Evolutionary conservation across 2,888 invertebrate species (phyloP), one percentile per base, ranked within the genome.

Genomic region (Alcis repandata): DNA sequence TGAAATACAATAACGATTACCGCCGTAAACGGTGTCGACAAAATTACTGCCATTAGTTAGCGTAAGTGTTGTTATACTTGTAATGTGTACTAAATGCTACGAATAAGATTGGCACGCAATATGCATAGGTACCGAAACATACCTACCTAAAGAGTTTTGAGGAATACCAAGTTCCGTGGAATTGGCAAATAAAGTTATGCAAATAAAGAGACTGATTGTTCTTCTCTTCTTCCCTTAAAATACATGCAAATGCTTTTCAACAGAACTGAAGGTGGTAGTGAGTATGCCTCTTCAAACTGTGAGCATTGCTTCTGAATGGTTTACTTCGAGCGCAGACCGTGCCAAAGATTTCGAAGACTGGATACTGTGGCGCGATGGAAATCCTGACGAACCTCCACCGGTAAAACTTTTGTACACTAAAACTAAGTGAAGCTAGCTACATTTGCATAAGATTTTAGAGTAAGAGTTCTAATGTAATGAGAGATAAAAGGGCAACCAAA

Each of bases 301-400:
- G 10, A 96, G 96, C 69, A 87, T 95, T 65, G 83, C 94, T 57
- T 97, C 97, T 62, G 94, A 94, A 22, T 98, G 98, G 97, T 98
- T 98, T 83, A 82, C 84, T 27, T 93, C 94, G 49, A 97, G 97
- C 53, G 90, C 94, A 1, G 85, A 91, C 1, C 83, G 84, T 13
- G 87, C 86, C n/a, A 85, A 90, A 17, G 95, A 95, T 0, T 97
- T 95, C 78, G 95, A 95, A 52, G 95, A 97, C 79, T 96, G 94
- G 80, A 95, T 97, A 73, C 85, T 98, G 9, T 98, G 98, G 98
- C 86, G 80, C 22, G 93, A 95, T 58, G 88, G 83, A 9, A 68
- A 60, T 0, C 51, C 92, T 90, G 69, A 91, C 67, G 71, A 78
- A 9, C 52, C 66, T n/a, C 84, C 79, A 53, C 48, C 67, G 57